These are phyloP conservation scores for Colinus virginianus DNA, from an alignment of 2,113 vertebrate genomes.

Conservation along the genomic window DNA sequence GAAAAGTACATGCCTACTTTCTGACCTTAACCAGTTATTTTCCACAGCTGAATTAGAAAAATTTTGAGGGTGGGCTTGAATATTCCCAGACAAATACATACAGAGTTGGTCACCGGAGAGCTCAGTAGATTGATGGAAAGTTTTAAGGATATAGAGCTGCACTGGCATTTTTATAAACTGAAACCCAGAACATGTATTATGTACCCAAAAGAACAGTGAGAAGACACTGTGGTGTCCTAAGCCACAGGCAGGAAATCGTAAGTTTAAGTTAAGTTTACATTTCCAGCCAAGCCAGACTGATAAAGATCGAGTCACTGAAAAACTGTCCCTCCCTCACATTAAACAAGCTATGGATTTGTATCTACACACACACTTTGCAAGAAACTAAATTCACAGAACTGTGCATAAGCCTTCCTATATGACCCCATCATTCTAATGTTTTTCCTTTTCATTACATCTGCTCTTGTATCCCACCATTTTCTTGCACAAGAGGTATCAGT, in stretches of 20 bases:
- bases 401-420: background rate
- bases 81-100: background rate
- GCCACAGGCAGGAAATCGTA: background rate
- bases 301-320: background rate
- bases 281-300: background rate
- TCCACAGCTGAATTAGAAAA: too few species aligned
- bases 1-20: background rate
- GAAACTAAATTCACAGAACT: background rate
- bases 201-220: background rate
- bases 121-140: background rate
- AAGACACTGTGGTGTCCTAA: slow-evolving; percentile 24
- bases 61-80: background rate
- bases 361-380: background rate
- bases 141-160: background rate
- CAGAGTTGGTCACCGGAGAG: background rate
- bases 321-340: background rate
- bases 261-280: background rate
- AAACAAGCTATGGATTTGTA: background rate
- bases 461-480: slow-evolving; percentile 19
- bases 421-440: background rate
- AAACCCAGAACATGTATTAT: background rate
- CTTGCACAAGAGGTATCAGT: background rate
- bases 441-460: background rate
- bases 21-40: background rate
- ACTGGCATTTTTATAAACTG: background rate